Conservation (phyloP, 64 coral and sea anemone species). For the Orbicella faveolata region DNA sequence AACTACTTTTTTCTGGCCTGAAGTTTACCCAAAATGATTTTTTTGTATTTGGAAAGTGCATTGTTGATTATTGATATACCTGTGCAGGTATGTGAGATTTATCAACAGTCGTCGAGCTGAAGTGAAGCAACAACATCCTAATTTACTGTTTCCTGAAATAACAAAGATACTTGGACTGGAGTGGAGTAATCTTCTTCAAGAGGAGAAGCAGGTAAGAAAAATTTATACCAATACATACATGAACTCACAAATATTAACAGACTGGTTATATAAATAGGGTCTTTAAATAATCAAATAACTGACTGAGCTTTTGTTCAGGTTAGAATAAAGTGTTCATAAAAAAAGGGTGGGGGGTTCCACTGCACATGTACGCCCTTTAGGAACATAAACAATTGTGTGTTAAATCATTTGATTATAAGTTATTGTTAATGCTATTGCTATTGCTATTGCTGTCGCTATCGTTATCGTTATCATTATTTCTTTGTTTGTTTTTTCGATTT, state of each 20-base stretch:
- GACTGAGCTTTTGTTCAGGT: no score
- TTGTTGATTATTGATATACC: not conserved
- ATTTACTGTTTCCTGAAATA: conserved; percentile 72
- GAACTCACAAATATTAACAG: not conserved
- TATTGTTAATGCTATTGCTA: no score
- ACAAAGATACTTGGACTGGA: conserved; percentile 89
- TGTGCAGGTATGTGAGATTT: conserved; percentile 84
- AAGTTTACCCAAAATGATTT: not conserved
- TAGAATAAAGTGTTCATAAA: no score
- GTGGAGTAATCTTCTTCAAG: conserved; percentile 72
- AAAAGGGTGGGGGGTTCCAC: no score
- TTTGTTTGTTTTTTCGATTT: no score
- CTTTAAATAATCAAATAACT: no score
- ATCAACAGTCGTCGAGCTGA: conserved; percentile 83
- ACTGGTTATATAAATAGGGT: no score
- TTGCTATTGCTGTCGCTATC: no score
- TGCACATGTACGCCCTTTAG: no score
- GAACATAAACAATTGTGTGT: no score
- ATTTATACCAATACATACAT: not conserved
- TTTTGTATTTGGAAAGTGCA: not conserved
- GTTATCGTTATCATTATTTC: no score
- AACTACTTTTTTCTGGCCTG: not conserved
- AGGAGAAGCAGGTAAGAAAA: conserved; percentile 82
- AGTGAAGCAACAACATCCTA: conserved; percentile 80
- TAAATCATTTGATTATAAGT: no score